These are phyloP conservation scores for Gymnopithys bicolor DNA, from an alignment of 2,797 vertebrate species.

Conservation along the genomic window DNA sequence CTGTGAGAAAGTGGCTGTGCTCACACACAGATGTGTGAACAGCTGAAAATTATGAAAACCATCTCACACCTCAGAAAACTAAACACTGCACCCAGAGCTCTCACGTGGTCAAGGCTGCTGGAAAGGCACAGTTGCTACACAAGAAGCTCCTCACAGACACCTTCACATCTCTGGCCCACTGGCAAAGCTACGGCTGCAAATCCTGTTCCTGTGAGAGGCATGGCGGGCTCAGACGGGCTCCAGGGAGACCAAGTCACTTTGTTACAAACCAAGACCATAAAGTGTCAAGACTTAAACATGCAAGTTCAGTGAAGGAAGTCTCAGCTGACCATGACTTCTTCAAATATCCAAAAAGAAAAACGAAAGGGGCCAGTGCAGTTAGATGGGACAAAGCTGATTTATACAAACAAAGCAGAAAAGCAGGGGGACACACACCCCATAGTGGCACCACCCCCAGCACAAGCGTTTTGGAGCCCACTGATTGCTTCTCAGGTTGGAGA, in stretches of 20 bases:
- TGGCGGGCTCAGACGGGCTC: background rate
- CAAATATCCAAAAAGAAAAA: background rate
- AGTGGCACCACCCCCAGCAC: too few relatives aligned
- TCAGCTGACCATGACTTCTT: background rate
- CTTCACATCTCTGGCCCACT: accelerated
- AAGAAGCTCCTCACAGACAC: background rate
- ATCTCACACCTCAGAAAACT: background rate
- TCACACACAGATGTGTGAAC: background rate
- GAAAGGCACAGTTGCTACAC: background rate
- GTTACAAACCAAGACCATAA: background rate
- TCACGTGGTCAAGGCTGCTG: background rate
- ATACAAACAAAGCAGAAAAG: background rate
- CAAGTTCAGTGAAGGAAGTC: background rate
- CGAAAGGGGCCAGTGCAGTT: background rate
- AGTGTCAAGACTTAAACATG: background rate
- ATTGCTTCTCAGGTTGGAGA: background rate
- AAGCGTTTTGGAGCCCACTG: accelerated
- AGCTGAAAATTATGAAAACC: background rate
- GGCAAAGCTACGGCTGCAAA: background rate
- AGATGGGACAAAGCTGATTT: background rate
- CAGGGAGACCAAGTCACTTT: background rate
- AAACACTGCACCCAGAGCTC: background rate
- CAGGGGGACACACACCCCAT: accelerated
- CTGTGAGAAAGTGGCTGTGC: background rate
- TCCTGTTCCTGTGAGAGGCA: background rate